These are phyloP conservation scores for Loriculus beryllinus DNA, from an alignment of 2,797 vertebrate species.

Conservation along the genomic window DNA sequence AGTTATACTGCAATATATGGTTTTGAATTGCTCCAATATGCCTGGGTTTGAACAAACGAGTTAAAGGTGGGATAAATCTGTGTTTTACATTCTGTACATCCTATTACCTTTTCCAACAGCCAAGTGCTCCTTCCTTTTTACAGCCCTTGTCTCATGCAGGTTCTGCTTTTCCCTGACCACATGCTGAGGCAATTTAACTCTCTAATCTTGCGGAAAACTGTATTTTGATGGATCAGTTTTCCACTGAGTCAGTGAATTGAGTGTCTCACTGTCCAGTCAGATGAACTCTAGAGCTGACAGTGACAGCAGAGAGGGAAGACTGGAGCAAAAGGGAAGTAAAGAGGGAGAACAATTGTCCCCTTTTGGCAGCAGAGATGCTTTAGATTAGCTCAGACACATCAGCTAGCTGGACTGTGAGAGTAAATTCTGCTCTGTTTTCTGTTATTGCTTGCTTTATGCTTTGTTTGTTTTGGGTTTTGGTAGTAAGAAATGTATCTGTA, in stretches of 20 bases:
- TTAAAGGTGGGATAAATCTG: background rate
- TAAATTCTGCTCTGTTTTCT: slow-evolving; percentile 55
- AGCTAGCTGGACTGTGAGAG: slow-evolving; percentile 29
- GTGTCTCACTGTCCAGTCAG: background rate
- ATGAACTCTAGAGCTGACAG: background rate
- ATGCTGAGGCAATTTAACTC: background rate
- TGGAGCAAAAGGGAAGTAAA: background rate
- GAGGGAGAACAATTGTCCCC: background rate
- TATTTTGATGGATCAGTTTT: background rate
- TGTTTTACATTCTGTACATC: background rate
- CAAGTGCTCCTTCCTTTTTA: background rate
- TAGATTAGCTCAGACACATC: slow-evolving; percentile 34
- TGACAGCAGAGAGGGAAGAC: background rate
- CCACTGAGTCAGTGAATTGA: background rate
- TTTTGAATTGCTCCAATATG: background rate
- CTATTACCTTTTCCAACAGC: background rate
- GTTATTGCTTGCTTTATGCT: slow-evolving; percentile 52
- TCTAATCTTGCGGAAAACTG: background rate
- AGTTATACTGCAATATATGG: background rate
- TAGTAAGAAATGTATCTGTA: slow-evolving; percentile 61
- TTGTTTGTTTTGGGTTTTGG: slow-evolving; percentile 58
- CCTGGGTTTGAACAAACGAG: background rate
- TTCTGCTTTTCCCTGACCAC: background rate
- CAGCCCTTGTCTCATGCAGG: background rate
- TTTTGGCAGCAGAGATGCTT: slow-evolving; percentile 15